Conservation (phyloP, 2,113 vertebrate genomes). For the Otus sunia region DNA sequence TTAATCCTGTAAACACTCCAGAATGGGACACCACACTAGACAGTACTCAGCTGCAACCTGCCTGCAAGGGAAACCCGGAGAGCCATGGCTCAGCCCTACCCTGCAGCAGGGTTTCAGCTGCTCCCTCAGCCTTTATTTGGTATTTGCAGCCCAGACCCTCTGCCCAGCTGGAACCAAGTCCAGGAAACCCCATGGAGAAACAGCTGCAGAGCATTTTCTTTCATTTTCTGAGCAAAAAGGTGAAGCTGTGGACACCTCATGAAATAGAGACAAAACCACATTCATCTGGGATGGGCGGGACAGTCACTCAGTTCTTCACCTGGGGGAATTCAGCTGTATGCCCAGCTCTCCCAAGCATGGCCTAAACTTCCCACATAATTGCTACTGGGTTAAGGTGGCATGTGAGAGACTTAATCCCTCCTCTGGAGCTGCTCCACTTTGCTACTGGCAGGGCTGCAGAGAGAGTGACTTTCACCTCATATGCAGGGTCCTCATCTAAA, state of each 20-base stretch:
- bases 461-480: neutral
- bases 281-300: neutral
- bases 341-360: neutral
- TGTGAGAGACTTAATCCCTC: neutral
- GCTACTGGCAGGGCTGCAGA: neutral
- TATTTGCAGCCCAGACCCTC: neutral
- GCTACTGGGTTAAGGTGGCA: neutral
- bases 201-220: neutral
- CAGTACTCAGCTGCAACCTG: neutral
- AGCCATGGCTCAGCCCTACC: neutral
- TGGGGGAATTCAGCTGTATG: neutral
- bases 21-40: neutral
- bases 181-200: rapidly evolving
- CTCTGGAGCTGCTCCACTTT: neutral
- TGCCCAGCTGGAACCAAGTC: neutral
- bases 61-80: neutral
- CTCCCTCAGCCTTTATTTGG: neutral
- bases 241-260: neutral
- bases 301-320: neutral
- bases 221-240: neutral
- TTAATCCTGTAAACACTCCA: neutral
- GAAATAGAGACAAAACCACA: neutral
- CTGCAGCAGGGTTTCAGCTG: no score
- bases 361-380: neutral
- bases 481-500: neutral